phyloP scores from a whole-genome alignment of 2,888 invertebrate genomes.

The Ferdinandea cuprea region DNA sequence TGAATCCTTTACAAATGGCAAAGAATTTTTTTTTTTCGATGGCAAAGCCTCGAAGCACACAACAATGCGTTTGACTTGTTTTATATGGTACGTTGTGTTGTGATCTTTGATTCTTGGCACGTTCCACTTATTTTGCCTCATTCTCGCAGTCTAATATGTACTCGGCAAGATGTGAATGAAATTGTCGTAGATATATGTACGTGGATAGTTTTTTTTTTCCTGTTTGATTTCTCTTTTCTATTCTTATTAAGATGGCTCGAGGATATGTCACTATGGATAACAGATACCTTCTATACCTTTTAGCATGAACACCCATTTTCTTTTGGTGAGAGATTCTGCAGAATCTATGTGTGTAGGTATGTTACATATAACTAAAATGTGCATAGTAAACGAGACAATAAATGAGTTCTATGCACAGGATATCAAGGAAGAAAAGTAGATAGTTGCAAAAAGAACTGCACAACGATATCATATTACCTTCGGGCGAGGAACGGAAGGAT shows the following conservation, averaged over 20 bases:
- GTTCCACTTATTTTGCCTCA: conserved; percentile 65
- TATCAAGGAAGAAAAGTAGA: conserved; percentile 40
- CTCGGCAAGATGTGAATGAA: conserved; percentile 42
- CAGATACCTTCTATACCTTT: conserved; percentile 45
- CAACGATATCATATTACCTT: conserved; percentile 72
- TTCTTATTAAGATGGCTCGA: conserved; percentile 69
- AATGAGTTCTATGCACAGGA: conserved; percentile 70
- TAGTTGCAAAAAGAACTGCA: conserved; percentile 50
- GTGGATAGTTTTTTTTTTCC: conserved; percentile 26
- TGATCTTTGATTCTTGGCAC: conserved; percentile 71
- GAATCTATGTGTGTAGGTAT: too few relatives aligned
- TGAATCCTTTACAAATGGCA: conserved; percentile 31
- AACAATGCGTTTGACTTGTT: conserved; percentile 59
- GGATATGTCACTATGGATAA: conserved; percentile 68
- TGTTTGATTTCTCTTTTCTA: conserved; percentile 34
- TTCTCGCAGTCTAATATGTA: conserved; percentile 58
- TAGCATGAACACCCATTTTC: conserved; percentile 56
- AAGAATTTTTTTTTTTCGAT: background rate
- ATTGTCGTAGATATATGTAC: conserved; percentile 66
- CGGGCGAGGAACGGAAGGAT: conserved; percentile 60
- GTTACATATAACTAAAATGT: conserved; percentile 32
- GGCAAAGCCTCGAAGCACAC: conserved; percentile 36
- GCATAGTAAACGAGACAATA: conserved; percentile 72
- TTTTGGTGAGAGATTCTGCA: conserved; percentile 14
- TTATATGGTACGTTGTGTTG: too few relatives aligned